Evolutionary conservation across 2,797 vertebrate species (phyloP).

Genomic region (Poecilia gillii): DNA sequence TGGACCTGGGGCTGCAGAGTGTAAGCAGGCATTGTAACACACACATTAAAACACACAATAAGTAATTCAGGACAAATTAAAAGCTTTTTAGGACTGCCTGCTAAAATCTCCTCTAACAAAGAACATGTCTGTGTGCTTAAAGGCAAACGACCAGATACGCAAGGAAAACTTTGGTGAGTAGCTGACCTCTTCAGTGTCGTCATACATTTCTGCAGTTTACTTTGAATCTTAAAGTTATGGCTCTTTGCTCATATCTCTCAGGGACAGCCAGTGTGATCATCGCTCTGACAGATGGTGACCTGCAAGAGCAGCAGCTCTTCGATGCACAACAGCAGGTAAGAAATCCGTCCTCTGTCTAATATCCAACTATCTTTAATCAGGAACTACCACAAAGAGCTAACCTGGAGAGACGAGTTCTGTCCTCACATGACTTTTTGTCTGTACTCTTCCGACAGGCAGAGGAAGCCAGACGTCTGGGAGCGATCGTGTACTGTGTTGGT

Average conservation of each 20-base stretch:
- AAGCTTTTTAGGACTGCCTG: not conserved
- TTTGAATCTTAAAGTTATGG: conserved; percentile 11
- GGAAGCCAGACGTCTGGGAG: conserved; percentile 85
- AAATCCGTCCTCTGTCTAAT: not conserved
- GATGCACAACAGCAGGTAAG: conserved; percentile 85
- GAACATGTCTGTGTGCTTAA: conserved; percentile 39
- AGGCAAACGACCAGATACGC: conserved; percentile 92
- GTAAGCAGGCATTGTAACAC: conserved; percentile 62
- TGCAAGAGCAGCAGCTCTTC: conserved; percentile 83
- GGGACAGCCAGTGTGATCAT: conserved; percentile 90
- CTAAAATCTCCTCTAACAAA: conserved; percentile 6
- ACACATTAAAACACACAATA: not conserved
- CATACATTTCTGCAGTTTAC: not conserved
- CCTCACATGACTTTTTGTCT: not conserved
- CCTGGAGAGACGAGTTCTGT: not conserved
- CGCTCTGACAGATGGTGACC: conserved; percentile 88
- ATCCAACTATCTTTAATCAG: no score
- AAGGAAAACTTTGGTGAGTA: conserved; percentile 82
- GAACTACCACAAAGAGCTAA: not conserved
- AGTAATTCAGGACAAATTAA: not conserved
- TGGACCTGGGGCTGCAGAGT: conserved; percentile 88
- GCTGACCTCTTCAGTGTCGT: not conserved
- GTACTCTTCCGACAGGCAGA: conserved; percentile 79
- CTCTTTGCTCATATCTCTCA: conserved; percentile 48
- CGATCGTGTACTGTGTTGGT: conserved; percentile 91